Base-by-base conservation (phyloP, 2,888 invertebrate species). In the Brachypterus glaber region DNA sequence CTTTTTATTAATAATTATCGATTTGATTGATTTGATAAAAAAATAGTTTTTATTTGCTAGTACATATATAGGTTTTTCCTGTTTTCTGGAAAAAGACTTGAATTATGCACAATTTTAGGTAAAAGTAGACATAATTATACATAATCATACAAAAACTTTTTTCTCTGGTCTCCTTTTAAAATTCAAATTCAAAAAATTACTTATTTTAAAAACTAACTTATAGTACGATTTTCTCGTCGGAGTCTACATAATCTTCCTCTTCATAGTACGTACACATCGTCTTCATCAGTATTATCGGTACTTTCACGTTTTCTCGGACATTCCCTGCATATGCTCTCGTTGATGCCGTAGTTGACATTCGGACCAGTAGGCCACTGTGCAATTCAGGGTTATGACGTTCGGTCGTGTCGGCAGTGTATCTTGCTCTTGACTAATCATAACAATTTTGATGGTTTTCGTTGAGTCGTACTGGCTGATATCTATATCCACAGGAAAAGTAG, bases 321-420 rank as follows among this genome's bases (percentile, higher is more conserved):
- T 11, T 27, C 73, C 73, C 8, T 72, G 59, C 1, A 83, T 75
- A 83, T 78, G 69, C 86, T 86, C 58, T 89, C 85, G 55, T 86
- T 85, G 44, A 89, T 82, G 1, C 92, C 93, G 62, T 89, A 92
- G 59, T 87, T 87, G 46, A 89, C 93, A 93, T 57, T 88, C 81
- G 18, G 85, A 79, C 79, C 90, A 79, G 67, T 83, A 93, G 1
- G 88, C 86, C 4, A 92, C 91, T 0, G 91, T 91, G 64, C 93
- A 93, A 68, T 93, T 93, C 29, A 29, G 12, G 4, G 27, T 27
- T 11, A 27, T 9, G 12, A 27, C 12, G 12, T 27, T 7, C 13
- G 12, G 8, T n/a, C n/a, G n/a, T 72, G 71, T 51, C 70, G 73
- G 24, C 51, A 74, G 73, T 4, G 76, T 67, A 33, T 79, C 78